Conservation (phyloP, 2,113 vertebrate species). For the Maccullochella peelii region DNA sequence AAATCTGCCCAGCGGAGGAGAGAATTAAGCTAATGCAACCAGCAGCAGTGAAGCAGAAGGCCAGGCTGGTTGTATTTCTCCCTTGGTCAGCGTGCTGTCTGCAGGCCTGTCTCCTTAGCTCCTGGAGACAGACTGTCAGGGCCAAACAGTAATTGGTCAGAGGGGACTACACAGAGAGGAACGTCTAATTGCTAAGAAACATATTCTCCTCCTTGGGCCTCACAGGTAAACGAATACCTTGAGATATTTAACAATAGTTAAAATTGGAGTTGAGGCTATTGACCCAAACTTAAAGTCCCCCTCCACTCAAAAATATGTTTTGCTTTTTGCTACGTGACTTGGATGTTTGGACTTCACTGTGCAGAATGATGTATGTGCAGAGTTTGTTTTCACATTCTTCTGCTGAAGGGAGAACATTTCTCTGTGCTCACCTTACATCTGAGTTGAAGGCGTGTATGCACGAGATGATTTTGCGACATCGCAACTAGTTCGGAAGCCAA, state of each 20-base stretch:
- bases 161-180: conserved; percentile 40
- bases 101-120: conserved; percentile 37
- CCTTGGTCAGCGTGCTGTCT: conserved; percentile 22
- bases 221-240: neutral
- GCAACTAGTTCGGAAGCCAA: neutral
- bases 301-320: neutral
- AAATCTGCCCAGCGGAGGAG: conserved; percentile 58
- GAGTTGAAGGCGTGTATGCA: neutral
- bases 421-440: neutral
- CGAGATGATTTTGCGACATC: neutral
- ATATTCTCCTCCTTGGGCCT: neutral
- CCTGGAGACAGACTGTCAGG: conserved; percentile 39
- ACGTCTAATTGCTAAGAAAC: conserved; percentile 51
- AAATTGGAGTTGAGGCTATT: neutral
- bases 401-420: neutral
- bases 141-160: conserved; percentile 61
- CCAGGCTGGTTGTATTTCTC: conserved; percentile 55
- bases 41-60: conserved; percentile 34
- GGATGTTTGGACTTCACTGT: neutral
- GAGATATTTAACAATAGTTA: neutral
- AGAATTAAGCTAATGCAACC: conserved; percentile 56
- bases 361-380: neutral
- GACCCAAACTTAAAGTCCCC: neutral
- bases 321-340: neutral
- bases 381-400: neutral